A percentile compares a stretch with the other conserved stretches of the same genome.
Evolutionary conservation across 2,888 invertebrate species (phyloP).

Genomic region (Pocota personata): DNA sequence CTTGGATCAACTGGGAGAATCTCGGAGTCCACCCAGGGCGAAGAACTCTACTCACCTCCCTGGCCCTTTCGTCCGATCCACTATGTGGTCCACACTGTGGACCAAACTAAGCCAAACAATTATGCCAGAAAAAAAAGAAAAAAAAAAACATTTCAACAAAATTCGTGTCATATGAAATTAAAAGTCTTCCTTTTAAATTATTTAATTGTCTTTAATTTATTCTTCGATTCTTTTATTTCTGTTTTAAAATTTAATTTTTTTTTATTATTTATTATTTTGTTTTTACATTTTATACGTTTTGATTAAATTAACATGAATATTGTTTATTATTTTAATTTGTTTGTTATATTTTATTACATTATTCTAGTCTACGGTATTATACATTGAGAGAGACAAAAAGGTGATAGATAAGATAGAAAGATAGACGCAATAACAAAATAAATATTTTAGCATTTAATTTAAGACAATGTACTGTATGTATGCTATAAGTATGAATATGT

Average conservation of each 20-base stretch:
- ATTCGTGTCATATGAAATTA: slow-evolving; percentile 34
- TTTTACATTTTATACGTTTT: slow-evolving; percentile 10
- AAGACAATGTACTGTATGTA: background rate
- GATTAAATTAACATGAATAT: slow-evolving; percentile 38
- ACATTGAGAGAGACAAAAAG: slow-evolving; percentile 46
- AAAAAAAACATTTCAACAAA: too few species aligned
- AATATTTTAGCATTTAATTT: slow-evolving; percentile 20
- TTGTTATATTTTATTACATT: slow-evolving; percentile 12
- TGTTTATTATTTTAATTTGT: slow-evolving; percentile 3
- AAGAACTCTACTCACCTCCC: slow-evolving; percentile 91
- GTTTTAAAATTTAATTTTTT: slow-evolving; percentile 2
- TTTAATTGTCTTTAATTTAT: slow-evolving; percentile 36
- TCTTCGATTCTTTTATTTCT: slow-evolving; percentile 45
- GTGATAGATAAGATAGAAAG: slow-evolving; percentile 30
- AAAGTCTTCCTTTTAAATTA: slow-evolving; percentile 67
- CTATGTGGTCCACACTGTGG: slow-evolving; percentile 79
- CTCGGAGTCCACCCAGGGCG: slow-evolving; percentile 96
- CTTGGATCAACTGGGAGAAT: slow-evolving; percentile 99
- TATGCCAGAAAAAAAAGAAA: background rate
- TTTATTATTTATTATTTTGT: slow-evolving; percentile 18
- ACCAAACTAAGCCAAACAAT: slow-evolving; percentile 54
- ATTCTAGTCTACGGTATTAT: slow-evolving; percentile 41
- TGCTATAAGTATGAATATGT: too few species aligned
- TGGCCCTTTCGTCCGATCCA: slow-evolving; percentile 90
- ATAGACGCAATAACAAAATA: slow-evolving; percentile 30